These are phyloP conservation scores for Catalaphyllia jardinei DNA, from an alignment of 64 coral and sea anemone genomes.

Conservation along the genomic window DNA sequence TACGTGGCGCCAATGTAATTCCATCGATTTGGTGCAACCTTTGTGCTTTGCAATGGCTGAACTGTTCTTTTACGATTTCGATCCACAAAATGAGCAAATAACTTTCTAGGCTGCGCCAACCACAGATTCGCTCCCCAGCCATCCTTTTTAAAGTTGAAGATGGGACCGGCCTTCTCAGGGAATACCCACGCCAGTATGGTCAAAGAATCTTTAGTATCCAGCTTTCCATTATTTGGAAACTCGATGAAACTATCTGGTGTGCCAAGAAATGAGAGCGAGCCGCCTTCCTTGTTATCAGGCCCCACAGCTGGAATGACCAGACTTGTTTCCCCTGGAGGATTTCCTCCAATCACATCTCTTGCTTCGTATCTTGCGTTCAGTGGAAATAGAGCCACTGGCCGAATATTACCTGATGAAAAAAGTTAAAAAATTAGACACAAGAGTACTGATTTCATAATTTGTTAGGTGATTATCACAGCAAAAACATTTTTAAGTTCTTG, in stretches of 20 bases:
- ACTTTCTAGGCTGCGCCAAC: conserved; percentile 3
- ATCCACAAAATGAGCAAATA: conserved; percentile 16
- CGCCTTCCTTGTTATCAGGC: conserved; percentile 9
- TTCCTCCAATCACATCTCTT: conserved; percentile 24
- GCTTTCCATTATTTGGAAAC: conserved; percentile 33
- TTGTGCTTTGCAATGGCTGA: conserved; percentile 17
- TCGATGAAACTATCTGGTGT: conserved; percentile 52
- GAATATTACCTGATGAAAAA: neutral
- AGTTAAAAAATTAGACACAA: neutral
- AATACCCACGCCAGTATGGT: conserved; percentile 46
- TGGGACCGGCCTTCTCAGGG: conserved; percentile 38
- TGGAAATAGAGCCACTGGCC: conserved; percentile 47
- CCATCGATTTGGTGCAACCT: conserved; percentile 33
- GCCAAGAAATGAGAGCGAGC: conserved; percentile 37
- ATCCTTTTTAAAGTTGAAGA: conserved; percentile 28
- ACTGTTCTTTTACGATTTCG: neutral
- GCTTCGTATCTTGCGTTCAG: conserved; percentile 35
- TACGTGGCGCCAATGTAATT: conserved; percentile 45
- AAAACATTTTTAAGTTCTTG: too few species aligned
- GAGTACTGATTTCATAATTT: too few species aligned
- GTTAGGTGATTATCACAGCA: too few species aligned
- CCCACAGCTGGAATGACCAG: neutral
- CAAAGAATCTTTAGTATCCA: conserved; percentile 31
- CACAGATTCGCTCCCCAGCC: conserved; percentile 50
- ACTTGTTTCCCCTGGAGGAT: conserved; percentile 12